phyloP scores from a whole-genome alignment of 2,797 vertebrate species.

The Garrulus glandarius region DNA sequence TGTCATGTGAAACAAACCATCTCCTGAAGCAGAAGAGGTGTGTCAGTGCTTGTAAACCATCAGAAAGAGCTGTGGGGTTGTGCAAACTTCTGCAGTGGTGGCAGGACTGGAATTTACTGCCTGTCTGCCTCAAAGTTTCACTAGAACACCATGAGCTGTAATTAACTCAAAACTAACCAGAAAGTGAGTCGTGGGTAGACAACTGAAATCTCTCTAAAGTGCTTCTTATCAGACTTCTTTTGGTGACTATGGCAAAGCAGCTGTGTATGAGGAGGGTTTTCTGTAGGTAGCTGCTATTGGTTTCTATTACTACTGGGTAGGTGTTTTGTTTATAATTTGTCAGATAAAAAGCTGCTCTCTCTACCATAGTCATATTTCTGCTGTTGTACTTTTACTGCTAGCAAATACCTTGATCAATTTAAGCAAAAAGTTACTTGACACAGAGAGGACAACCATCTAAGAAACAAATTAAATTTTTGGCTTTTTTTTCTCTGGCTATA shows the following conservation, averaged over 20 bases:
- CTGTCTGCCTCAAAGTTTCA: not conserved
- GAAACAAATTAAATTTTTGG: not conserved
- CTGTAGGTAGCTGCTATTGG: not conserved
- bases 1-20: not conserved
- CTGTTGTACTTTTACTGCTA: not conserved
- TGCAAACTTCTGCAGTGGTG: not conserved
- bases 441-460: not conserved
- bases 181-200: not conserved
- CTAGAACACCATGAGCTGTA: not conserved
- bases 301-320: accelerated
- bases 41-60: not conserved
- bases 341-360: not conserved
- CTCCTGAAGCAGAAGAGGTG: not conserved
- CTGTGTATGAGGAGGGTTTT: not conserved
- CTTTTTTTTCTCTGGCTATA: not conserved
- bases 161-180: not conserved
- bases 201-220: not conserved
- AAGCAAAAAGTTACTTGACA: not conserved
- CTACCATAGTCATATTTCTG: not conserved
- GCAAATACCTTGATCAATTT: not conserved
- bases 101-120: not conserved
- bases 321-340: not conserved
- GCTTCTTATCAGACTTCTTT: not conserved
- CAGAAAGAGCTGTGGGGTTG: not conserved
- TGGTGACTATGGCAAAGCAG: not conserved